Evolutionary conservation across 2,797 vertebrate genomes (phyloP), one percentile per base, ranked within the genome.

Genomic region (Nannoperca obscura): DNA sequence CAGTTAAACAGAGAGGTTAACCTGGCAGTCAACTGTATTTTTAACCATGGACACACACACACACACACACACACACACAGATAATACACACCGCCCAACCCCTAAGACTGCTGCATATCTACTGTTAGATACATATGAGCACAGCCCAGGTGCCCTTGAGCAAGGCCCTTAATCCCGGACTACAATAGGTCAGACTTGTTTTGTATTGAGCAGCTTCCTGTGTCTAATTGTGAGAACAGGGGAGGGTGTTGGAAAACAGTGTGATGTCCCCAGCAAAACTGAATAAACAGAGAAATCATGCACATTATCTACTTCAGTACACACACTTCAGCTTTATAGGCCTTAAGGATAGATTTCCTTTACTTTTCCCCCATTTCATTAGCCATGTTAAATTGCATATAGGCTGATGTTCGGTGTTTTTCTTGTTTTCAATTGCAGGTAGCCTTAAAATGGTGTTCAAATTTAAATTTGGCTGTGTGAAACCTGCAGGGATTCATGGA

Each of bases 241-340:
- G 10, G 30, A 22, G 5, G 17, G 47, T 30, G 64, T 22, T 49
- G 22, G 27, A n/a, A n/a, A 32, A 13, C 2, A 7, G 47, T 32
- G 50, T 13, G 22, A 49, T 46, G 38, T 20, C 49, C 40, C 12
- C 36, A 64, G 53, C 24, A 34, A 58, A 7, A 22, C 59, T 34
- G 60, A n/a, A 19, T 53, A 38, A 20, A 52, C 50, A 49, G 5
- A 40, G 27, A 32, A n/a, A 34, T 3, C 1, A 5, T 22, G 27
- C 20, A 38, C 47, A 70, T 59, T 53, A 60, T 52, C 22, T 72
- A 22, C 70, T 7, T 40, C 32, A 62, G 57, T 62, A 67, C 30
- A 62, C 67, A 53, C 57, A 54, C 47, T 47, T 17, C 3, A 38
- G 13, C 47, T 27, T 15, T 30, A 32, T 14, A 15, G 27, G 22